Conservation (phyloP, 2,797 vertebrate species). For the Notolepis coatsorum region DNA sequence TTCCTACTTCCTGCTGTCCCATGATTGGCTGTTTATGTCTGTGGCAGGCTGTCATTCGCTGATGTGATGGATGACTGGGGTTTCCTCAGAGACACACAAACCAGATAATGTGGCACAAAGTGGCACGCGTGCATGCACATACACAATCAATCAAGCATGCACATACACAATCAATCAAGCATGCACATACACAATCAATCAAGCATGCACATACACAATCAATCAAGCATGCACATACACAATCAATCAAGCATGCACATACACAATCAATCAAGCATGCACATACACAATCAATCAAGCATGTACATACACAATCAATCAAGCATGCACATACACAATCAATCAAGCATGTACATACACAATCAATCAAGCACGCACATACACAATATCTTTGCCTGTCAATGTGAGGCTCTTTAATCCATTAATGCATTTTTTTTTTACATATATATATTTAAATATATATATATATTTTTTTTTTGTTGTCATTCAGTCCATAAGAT, state of each 20-base stretch:
- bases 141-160: background rate
- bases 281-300: background rate
- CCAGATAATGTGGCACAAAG: background rate
- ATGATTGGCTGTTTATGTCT: slow-evolving; percentile 57
- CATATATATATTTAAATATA: no score
- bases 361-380: background rate
- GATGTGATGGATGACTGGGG: slow-evolving; percentile 36
- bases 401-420: no score
- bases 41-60: slow-evolving; percentile 47
- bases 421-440: no score
- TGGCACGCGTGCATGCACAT: no score
- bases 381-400: no score
- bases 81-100: background rate
- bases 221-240: background rate
- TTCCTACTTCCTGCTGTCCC: slow-evolving; percentile 58
- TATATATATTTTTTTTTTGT: no score
- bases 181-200: background rate
- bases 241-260: background rate
- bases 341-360: background rate
- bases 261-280: background rate
- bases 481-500: no score
- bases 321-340: background rate
- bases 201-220: background rate
- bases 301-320: background rate
- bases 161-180: background rate